Base-by-base conservation (phyloP, 2,113 vertebrate genomes). In the Dolichotis patagonum region DNA sequence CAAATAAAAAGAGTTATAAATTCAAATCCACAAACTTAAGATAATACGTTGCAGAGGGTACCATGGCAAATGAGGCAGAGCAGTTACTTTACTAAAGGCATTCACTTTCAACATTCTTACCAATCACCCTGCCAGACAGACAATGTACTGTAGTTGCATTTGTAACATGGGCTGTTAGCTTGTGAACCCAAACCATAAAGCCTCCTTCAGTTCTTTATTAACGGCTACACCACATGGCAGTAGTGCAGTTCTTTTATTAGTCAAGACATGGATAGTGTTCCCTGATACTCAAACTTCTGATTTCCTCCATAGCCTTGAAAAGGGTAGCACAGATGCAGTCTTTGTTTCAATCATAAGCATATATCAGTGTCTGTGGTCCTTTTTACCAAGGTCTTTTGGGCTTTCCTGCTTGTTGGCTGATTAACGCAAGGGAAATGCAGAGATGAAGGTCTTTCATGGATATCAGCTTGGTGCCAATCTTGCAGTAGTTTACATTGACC, bases 1-100 rank as follows among this genome's bases (percentile, higher is more conserved):
- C 82, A 95, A n/a, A 77, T 92, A 90, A 65, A 95, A 3, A 46
- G 3, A 89, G 22, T 32, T 83, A 9, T 32, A 91, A 88, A 80
- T 20, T 85, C 56, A 92, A 69, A 80, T 62, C 60, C 30, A 54
- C 65, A 83, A 71, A 67, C 10, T 78, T 78, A 67, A 77, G 46
- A 32, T 35, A 82, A 46, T 7, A 80, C 10, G n/a, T 63, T 78
- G 4, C 63, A 95, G 35, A 91, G 32, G 41, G 38, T 26, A 19
- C 12, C 16, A 3, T 13, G 8, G n/a, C 54, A 83, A 90, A 38
- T 0, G 0, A 49, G 30, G 24, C 30, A 63, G 5, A 14, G 0
- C 11, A 52, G 32, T 22, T 24, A 1, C 4, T 8, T 16, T 63
- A 46, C 30, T 46, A 17, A 38, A 83, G 30, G 11, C 0, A 60